Evolutionary conservation across 1,140 invertebrate genomes (phyloP).

Genomic region (Bombus huntii): DNA sequence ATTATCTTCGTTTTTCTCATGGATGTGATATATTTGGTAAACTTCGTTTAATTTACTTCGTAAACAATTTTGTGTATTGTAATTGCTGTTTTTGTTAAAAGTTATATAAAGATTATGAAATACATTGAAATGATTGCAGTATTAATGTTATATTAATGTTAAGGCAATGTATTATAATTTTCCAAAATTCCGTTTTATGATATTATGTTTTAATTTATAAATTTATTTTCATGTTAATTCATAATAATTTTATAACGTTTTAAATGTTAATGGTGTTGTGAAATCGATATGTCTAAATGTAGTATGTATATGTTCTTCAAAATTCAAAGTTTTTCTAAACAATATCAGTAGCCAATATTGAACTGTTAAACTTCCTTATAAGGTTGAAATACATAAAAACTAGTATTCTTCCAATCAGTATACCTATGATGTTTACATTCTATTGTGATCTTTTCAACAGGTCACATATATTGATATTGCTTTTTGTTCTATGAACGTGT

Average conservation of each 20-base stretch:
- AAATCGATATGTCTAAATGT: neutral
- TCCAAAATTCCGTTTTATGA: neutral
- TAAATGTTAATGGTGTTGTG: neutral
- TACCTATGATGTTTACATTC: conserved; percentile 40
- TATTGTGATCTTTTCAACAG: conserved; percentile 47
- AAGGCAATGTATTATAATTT: neutral
- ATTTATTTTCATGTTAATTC: neutral
- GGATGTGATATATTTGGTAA: neutral
- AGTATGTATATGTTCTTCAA: neutral
- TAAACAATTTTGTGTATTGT: neutral
- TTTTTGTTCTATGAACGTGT: conserved; percentile 33
- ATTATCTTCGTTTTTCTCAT: neutral
- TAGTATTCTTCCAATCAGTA: conserved; percentile 20
- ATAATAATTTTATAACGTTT: neutral
- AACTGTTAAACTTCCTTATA: conserved; percentile 24
- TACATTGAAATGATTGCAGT: conserved; percentile 1
- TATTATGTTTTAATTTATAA: neutral
- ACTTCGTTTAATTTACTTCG: neutral
- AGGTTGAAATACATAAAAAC: conserved; percentile 44
- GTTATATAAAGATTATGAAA: conserved; percentile 45
- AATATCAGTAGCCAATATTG: neutral
- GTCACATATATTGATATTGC: conserved; percentile 59
- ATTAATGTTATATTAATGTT: conserved; percentile 1
- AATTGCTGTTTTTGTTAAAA: neutral
- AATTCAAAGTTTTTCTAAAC: conserved; percentile 37